A percentile compares a stretch with the other conserved stretches of the same genome.
These are phyloP conservation scores for Alosa alosa DNA, from an alignment of 2,113 vertebrate species.

Conservation along the genomic window DNA sequence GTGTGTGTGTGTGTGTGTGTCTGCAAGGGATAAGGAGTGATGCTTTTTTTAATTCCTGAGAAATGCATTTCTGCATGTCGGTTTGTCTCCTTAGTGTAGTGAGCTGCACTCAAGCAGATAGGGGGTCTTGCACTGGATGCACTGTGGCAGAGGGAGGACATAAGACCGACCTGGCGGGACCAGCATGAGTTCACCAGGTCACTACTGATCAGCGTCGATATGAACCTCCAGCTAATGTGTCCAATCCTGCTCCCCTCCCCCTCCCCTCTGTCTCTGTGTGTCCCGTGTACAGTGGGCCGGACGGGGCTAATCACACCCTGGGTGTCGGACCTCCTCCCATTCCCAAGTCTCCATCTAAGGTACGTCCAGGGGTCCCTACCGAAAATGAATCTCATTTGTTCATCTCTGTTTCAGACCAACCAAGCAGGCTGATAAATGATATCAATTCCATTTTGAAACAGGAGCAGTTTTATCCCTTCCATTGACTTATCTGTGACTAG, in stretches of 20 bases:
- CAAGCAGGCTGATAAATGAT: too few species aligned
- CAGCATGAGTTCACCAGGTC: constrained; percentile 37
- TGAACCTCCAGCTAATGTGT: constrained; percentile 10
- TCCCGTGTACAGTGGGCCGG: constrained; percentile 67
- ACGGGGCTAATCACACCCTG: constrained; percentile 82
- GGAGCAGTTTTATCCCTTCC: too few species aligned
- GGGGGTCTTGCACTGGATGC: background rate
- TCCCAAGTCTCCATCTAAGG: constrained; percentile 96
- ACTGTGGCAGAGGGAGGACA: background rate
- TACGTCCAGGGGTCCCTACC: constrained; percentile 50
- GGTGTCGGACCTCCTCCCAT: constrained; percentile 78
- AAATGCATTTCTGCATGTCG: constrained; percentile 39
- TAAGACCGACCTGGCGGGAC: background rate
- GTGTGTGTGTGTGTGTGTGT: constrained; percentile 32
- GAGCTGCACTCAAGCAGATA: background rate
- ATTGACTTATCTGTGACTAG: too few species aligned
- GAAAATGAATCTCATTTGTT: background rate
- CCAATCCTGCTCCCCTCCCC: background rate
- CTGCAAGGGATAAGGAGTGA: constrained; percentile 2
- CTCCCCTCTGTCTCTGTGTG: constrained; percentile 21
- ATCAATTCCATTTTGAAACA: too few species aligned
- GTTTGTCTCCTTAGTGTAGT: background rate
- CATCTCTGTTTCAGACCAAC: too few species aligned
- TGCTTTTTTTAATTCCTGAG: constrained; percentile 11
- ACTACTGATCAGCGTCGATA: background rate